A percentile compares a stretch with the other conserved stretches of the same genome.
Conservation (phyloP, 2,797 vertebrate species). For the Acomys russatus region DNA sequence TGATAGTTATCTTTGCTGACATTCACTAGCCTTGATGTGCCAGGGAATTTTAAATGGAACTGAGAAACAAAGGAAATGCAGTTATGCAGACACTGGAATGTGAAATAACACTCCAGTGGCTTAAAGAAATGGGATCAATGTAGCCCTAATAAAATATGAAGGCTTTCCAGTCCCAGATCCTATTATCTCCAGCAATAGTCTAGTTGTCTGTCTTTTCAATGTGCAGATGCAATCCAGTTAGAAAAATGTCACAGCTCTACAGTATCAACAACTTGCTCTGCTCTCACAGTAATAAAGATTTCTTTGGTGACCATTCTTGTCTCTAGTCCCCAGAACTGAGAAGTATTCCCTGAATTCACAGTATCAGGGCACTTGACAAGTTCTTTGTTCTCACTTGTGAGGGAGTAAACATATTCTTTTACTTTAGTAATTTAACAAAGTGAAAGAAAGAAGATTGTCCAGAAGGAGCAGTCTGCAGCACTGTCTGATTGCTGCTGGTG, state of each 20-base stretch:
- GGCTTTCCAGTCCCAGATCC: conserved; percentile 77
- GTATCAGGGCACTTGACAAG: conserved; percentile 40
- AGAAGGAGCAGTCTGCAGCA: conserved; percentile 10
- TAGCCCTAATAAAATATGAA: conserved; percentile 81
- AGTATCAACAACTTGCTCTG: not conserved
- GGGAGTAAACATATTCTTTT: conserved; percentile 61
- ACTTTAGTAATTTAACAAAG: conserved; percentile 42
- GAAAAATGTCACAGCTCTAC: conserved; percentile 70
- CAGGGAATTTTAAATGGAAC: conserved; percentile 83
- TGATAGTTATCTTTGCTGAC: conserved; percentile 84
- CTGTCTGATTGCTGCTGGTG: not conserved
- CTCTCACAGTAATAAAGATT: conserved; percentile 60
- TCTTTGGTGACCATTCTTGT: conserved; percentile 55
- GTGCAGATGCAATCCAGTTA: conserved; percentile 79
- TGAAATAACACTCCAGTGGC: conserved; percentile 78
- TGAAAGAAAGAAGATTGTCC: conserved; percentile 55
- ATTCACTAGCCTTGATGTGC: conserved; percentile 82
- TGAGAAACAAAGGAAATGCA: conserved; percentile 78
- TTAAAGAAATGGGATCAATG: conserved; percentile 73
- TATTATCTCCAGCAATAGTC: conserved; percentile 79
- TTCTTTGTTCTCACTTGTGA: conserved; percentile 3
- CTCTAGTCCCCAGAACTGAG: not conserved
- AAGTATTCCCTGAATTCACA: conserved; percentile 12
- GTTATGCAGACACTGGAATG: conserved; percentile 79
- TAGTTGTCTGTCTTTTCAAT: conserved; percentile 78